These are phyloP conservation scores for Eolophus roseicapilla DNA, from an alignment of 2,113 vertebrate species.

Conservation along the genomic window DNA sequence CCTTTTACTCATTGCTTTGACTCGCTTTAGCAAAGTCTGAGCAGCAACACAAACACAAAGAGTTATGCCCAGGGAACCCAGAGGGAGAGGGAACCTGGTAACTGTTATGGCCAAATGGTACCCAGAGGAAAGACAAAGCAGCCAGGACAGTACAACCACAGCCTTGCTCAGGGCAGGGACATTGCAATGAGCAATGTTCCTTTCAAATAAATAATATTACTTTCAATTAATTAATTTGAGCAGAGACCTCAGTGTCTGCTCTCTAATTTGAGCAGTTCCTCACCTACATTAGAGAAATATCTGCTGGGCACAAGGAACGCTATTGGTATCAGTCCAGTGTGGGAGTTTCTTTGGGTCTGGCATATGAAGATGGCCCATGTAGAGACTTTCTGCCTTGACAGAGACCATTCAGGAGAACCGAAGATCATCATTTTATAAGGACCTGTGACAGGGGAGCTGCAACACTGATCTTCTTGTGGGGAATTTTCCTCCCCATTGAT, in stretches of 20 bases:
- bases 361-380: background rate
- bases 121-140: background rate
- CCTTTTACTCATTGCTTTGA: background rate
- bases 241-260: background rate
- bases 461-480: background rate
- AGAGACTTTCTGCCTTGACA: background rate
- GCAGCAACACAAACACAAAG: background rate
- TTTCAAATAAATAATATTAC: background rate
- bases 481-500: background rate
- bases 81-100: background rate
- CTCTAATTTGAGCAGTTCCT: background rate
- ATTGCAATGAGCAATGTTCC: background rate
- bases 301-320: background rate
- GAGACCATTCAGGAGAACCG: background rate
- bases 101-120: background rate
- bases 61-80: background rate
- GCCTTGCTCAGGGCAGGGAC: background rate
- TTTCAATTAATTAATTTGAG: background rate
- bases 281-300: fast-evolving
- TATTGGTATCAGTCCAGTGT: no score
- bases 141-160: background rate
- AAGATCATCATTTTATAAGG: background rate
- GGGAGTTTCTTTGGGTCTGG: background rate
- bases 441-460: background rate
- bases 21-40: background rate